A percentile compares a stretch with the other conserved stretches of the same genome.
phyloP scores from a whole-genome alignment of 2,113 vertebrate species.

The Aegithalos caudatus region DNA sequence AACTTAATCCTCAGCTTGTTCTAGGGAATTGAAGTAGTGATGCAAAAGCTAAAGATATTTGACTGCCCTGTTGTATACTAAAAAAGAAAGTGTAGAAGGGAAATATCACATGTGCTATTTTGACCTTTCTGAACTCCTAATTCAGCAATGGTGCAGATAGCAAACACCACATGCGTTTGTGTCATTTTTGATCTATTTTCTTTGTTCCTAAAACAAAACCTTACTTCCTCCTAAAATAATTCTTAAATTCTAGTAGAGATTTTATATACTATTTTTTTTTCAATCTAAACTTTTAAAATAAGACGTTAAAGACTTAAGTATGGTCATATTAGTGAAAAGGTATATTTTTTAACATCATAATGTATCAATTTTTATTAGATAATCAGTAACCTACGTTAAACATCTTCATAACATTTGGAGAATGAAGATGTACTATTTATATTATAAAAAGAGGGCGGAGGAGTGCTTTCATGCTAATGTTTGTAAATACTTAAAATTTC shows the following conservation, averaged over 20 bases:
- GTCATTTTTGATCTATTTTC: neutral
- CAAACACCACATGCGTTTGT: neutral
- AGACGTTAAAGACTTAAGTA: neutral
- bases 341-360: neutral
- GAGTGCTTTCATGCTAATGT: neutral
- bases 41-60: neutral
- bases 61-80: neutral
- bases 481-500: constrained; percentile 34
- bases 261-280: neutral
- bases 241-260: neutral
- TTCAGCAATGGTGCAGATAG: neutral
- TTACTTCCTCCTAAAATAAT: neutral
- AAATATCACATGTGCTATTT: too few species aligned
- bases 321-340: neutral
- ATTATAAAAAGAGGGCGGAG: neutral
- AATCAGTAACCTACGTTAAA: neutral
- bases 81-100: neutral
- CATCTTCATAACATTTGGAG: neutral
- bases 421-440: neutral
- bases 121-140: neutral
- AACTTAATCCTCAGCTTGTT: neutral
- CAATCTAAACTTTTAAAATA: neutral
- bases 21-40: neutral
- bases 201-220: neutral
- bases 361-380: neutral